These are phyloP conservation scores for Phodopus roborovskii DNA, from an alignment of 2,113 vertebrate genomes.

Conservation along the genomic window DNA sequence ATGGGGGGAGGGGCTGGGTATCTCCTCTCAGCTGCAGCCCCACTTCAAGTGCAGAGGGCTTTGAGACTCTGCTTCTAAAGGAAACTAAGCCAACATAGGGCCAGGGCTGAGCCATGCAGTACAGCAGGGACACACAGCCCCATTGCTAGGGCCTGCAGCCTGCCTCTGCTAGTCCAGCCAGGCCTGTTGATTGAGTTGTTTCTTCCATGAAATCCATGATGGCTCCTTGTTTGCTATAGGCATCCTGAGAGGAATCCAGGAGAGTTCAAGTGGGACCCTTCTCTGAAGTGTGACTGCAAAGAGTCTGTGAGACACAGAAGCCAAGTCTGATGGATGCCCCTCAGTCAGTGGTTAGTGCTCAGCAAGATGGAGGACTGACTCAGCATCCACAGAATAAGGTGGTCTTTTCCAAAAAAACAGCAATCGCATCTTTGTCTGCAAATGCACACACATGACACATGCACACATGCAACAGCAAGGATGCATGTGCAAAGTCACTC, in stretches of 20 bases:
- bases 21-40: not conserved
- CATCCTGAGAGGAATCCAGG: not conserved
- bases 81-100: not conserved
- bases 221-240: not conserved
- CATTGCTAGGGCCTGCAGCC: not conserved
- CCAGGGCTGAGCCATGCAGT: not conserved
- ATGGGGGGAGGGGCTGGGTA: not conserved
- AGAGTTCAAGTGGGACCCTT: not conserved
- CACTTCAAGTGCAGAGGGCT: not conserved
- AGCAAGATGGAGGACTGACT: rapidly evolving
- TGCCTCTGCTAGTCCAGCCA: not conserved
- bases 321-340: rapidly evolving
- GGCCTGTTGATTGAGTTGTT: not conserved
- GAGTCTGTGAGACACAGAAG: not conserved
- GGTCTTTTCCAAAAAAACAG: not conserved
- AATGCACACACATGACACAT: too few relatives aligned
- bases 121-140: not conserved
- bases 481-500: rapidly evolving
- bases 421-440: rapidly evolving
- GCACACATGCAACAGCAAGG: too few relatives aligned
- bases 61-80: not conserved
- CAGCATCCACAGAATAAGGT: not conserved
- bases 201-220: not conserved
- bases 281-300: rapidly evolving
- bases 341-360: rapidly evolving